Base-by-base conservation (phyloP, 1,140 invertebrate species). In the Tribolium madens region DNA sequence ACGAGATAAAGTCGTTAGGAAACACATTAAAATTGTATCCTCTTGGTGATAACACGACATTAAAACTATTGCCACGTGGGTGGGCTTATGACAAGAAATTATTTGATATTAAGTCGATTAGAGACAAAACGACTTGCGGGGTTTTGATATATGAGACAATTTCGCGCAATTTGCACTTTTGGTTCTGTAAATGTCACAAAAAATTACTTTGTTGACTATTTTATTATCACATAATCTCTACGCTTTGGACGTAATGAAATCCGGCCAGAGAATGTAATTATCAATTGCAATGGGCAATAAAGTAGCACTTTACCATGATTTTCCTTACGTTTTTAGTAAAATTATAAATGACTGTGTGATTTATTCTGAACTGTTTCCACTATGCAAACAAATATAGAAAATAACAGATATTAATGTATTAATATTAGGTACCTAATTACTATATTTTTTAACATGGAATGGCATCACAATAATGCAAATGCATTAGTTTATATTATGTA, bases 51-150 rank as follows among this genome's bases (percentile, higher is more conserved):
- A 64, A 33, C 57, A 64, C 10, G 31, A 31, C 57, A 33, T 64
- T 64, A 64, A 33, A 33, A 64, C 12, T 31, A 12, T 64, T 64
- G 57, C 26, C 17, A 64, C 26, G 12, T 64, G 21, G 21, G 10
- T 4, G 17, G n/a, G 17, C 0, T 57, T 57, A 57, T 12, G 52
- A 57, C 52, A 42, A 1, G 52, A 10, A 64, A 33, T 60, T 60
- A 60, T 60, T 60, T 26, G 53, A 9, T 6, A 9, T 9, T 57
- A 57, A 57, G 57, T n/a, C 57, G 26, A 36, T 64, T 64, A 64
- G 15, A n/a, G n/a, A 26, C 13, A 18, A 17, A 26, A 57, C 18
- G 52, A 57, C 52, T 57, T n/a, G 7, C 18, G 15, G n/a, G 17
- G 10, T 18, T 2, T 12, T 57, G 18, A 57, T 18, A 4, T 57